phyloP scores from a whole-genome alignment of 2,797 vertebrate species.

The Diglossa cyanea region DNA sequence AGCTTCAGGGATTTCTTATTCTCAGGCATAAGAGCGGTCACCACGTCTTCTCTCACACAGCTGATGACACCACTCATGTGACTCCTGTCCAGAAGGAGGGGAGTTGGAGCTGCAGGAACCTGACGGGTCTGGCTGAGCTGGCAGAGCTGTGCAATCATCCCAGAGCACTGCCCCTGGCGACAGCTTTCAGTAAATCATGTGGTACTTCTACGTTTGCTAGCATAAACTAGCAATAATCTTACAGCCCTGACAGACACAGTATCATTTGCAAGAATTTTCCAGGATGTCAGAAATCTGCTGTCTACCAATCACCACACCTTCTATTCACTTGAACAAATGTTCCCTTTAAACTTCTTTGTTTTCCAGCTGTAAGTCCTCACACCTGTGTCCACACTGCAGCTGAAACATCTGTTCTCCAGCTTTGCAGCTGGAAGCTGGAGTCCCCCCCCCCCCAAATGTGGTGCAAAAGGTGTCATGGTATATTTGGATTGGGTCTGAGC shows the following conservation, averaged over 20 bases:
- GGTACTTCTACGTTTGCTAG: not conserved
- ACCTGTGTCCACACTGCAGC: not conserved
- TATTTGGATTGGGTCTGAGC: not conserved
- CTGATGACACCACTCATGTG: not conserved
- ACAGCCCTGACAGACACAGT: not conserved
- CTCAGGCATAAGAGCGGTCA: not conserved
- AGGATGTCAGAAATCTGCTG: not conserved
- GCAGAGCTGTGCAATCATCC: not conserved
- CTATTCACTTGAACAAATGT: not conserved
- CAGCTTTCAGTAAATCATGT: fast-evolving
- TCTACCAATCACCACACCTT: not conserved
- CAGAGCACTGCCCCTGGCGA: not conserved
- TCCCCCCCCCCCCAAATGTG: not conserved
- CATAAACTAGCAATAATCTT: not conserved
- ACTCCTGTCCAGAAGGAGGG: not conserved
- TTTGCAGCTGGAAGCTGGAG: not conserved
- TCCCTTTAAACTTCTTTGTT: not conserved
- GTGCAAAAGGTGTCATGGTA: not conserved
- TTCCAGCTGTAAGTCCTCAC: not conserved
- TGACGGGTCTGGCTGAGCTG: fast-evolving
- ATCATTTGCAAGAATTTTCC: not conserved
- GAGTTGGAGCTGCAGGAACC: fast-evolving
- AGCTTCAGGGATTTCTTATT: not conserved
- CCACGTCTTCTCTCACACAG: not conserved
- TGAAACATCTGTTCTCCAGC: not conserved